Evolutionary conservation across 1,140 invertebrate genomes (phyloP).

Genomic region (Dysdera silvatica): DNA sequence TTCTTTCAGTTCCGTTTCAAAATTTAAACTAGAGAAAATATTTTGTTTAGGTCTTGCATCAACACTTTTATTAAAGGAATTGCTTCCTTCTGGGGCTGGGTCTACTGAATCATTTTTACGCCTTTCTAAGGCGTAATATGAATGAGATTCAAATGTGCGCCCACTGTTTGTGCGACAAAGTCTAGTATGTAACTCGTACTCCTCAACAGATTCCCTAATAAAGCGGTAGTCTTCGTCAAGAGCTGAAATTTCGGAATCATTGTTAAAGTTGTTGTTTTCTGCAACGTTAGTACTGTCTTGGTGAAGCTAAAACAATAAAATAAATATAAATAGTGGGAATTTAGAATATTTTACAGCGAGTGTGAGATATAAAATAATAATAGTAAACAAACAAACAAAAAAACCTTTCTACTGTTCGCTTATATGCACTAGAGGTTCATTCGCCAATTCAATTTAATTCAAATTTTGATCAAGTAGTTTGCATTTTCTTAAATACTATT

Average conservation of each 20-base stretch:
- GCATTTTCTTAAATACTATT: no score
- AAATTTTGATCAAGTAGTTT: no score
- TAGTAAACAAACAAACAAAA: no score
- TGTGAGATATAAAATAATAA: no score
- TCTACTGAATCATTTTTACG: slow-evolving; percentile 10
- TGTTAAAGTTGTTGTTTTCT: neutral
- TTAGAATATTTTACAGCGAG: no score
- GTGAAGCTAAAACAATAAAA: neutral
- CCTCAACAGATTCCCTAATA: slow-evolving; percentile 2
- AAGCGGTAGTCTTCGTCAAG: neutral
- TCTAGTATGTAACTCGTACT: slow-evolving; percentile 19
- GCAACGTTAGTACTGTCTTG: neutral
- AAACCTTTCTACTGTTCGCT: no score
- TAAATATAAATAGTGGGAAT: neutral
- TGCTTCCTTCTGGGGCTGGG: neutral
- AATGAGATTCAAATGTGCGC: slow-evolving; percentile 24
- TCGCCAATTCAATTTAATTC: no score
- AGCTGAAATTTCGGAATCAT: neutral
- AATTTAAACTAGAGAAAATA: slow-evolving; percentile 7
- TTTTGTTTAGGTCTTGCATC: neutral
- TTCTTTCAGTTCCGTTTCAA: slow-evolving; percentile 17
- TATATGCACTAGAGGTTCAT: no score
- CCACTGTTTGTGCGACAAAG: slow-evolving; percentile 22
- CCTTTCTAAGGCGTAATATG: slow-evolving; percentile 23
- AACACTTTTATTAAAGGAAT: neutral